Evolutionary conservation across 2,888 invertebrate species (phyloP).

Genomic region (Erynnis tages): DNA sequence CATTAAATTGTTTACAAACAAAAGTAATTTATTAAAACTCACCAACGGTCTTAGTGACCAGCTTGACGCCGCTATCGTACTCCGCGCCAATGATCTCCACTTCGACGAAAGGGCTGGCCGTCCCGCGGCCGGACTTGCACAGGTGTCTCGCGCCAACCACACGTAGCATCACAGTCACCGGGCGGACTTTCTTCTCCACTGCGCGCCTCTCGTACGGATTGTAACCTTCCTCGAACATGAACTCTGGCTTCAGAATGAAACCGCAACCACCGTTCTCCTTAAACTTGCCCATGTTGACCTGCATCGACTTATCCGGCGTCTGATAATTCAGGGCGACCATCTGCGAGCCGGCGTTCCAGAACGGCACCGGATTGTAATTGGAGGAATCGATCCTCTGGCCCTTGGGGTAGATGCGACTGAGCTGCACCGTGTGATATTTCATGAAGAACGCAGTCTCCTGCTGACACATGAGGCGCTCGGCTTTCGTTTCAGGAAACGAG

Average conservation of each 20-base stretch:
- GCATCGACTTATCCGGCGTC: conserved; percentile 96
- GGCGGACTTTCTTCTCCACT: conserved; percentile 63
- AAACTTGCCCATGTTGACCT: conserved; percentile 94
- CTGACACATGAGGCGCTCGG: conserved; percentile 93
- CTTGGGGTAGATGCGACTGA: conserved; percentile 97
- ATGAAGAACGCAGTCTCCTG: conserved; percentile 88
- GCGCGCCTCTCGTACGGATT: conserved; percentile 88
- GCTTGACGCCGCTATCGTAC: conserved; percentile 91
- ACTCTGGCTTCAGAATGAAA: conserved; percentile 94
- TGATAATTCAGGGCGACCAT: conserved; percentile 99
- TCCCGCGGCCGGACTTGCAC: conserved; percentile 90
- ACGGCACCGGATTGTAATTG: conserved; percentile 96
- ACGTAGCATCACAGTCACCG: conserved; percentile 84
- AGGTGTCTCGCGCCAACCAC: conserved; percentile 96
- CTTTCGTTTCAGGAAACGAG: conserved; percentile 98
- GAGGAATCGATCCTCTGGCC: conserved; percentile 97
- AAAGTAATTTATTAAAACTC: no score
- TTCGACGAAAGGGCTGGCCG: conserved; percentile 95
- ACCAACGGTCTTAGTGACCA: conserved; percentile 93
- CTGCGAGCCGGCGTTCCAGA: conserved; percentile 98
- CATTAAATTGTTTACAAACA: no score
- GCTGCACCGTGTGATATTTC: conserved; percentile 90
- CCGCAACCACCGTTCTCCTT: conserved; percentile 96
- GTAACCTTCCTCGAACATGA: conserved; percentile 90
- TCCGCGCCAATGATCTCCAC: conserved; percentile 94